These are phyloP conservation scores for Norana najaformis DNA, from an alignment of 2,888 invertebrate genomes.

Conservation along the genomic window DNA sequence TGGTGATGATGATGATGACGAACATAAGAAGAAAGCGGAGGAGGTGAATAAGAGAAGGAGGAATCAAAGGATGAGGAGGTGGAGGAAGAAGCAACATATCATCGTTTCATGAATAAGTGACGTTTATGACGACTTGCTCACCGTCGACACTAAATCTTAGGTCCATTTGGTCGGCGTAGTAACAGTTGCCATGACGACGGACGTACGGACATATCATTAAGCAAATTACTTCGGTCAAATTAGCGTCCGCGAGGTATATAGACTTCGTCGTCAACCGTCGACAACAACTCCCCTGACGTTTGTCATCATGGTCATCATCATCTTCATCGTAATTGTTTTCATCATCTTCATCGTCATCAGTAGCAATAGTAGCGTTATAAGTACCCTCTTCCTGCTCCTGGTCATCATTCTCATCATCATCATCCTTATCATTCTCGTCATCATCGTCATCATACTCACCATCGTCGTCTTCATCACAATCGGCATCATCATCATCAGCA, in stretches of 20 bases:
- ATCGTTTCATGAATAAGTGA: not conserved
- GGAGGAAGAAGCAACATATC: not conserved
- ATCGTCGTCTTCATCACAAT: not conserved
- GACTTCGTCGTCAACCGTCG: not conserved
- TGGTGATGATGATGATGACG: not conserved
- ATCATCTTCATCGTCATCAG: too few relatives aligned
- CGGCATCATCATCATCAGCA: not conserved
- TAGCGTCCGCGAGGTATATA: not conserved
- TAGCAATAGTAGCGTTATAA: too few relatives aligned
- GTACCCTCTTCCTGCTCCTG: too few relatives aligned
- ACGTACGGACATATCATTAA: not conserved
- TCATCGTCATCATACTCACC: slow-evolving; percentile 31
- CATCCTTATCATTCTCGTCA: slow-evolving; percentile 15
- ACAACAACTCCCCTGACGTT: not conserved
- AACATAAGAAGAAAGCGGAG: not conserved
- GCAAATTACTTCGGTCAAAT: not conserved
- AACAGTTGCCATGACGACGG: not conserved
- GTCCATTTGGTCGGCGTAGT: not conserved
- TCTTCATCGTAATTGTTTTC: not conserved
- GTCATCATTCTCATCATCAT: not conserved
- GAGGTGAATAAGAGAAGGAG: too few relatives aligned
- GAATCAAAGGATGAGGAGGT: not conserved
- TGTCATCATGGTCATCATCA: not conserved
- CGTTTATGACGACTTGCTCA: not conserved
- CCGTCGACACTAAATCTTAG: not conserved